Evolutionary conservation across 2,113 vertebrate genomes (phyloP).

Genomic region (Odocoileus virginianus): DNA sequence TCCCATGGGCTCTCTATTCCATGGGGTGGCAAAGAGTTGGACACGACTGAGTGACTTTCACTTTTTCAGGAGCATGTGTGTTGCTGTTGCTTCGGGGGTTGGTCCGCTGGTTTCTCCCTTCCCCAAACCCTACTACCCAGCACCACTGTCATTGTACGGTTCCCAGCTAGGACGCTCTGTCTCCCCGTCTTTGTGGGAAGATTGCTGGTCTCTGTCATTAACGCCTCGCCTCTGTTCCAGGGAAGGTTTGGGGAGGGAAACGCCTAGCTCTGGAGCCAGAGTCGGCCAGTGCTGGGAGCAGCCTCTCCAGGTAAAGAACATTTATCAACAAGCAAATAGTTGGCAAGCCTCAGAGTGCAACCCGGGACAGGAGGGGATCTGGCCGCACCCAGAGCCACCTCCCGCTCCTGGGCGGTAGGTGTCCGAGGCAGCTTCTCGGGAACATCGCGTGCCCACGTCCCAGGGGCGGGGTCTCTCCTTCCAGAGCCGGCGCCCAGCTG

Average conservation of each 20-base stretch:
- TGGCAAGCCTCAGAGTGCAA: not conserved
- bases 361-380: not conserved
- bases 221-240: accelerated
- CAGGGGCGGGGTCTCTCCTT: not conserved
- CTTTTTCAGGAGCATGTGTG: not conserved
- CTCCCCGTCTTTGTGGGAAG: not conserved
- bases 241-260: not conserved
- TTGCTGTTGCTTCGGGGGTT: not conserved
- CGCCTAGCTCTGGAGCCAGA: not conserved
- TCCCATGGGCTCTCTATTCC: not conserved
- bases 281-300: not conserved
- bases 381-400: not conserved
- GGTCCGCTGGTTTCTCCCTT: not conserved
- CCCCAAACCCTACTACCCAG: not conserved
- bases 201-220: not conserved
- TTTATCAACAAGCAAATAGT: not conserved
- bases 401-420: not conserved
- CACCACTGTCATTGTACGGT: accelerated
- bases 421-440: accelerated
- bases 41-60: not conserved
- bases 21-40: not conserved
- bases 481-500: not conserved
- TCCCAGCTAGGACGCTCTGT: not conserved
- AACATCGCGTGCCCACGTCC: not conserved
- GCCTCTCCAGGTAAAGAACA: not conserved